Evolutionary conservation across 2,797 vertebrate genomes (phyloP).

Genomic region (Malacoctenus gilli): DNA sequence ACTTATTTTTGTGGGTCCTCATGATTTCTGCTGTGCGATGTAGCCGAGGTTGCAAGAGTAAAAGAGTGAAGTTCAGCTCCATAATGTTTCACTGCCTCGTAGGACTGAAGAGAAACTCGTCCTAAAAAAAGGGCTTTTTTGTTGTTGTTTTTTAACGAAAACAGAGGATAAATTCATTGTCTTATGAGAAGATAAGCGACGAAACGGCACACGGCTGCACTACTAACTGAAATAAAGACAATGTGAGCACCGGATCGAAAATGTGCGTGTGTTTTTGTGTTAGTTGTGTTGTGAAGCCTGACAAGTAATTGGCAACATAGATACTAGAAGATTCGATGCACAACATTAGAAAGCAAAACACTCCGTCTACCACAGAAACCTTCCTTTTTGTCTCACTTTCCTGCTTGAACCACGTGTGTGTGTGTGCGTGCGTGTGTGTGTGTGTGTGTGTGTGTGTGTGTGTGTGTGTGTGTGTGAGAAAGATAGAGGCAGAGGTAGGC

Average conservation of each 20-base stretch:
- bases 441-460: not conserved
- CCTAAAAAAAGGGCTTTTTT: conserved; percentile 45
- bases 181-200: conserved; percentile 47
- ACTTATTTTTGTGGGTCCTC: conserved; percentile 59
- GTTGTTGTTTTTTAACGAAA: conserved; percentile 50
- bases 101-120: conserved; percentile 58
- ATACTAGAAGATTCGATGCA: too few relatives aligned
- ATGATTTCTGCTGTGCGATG: conserved; percentile 63
- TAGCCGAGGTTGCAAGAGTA: conserved; percentile 57
- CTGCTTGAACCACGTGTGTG: too few relatives aligned
- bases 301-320: too few relatives aligned
- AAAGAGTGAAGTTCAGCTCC: conserved; percentile 48
- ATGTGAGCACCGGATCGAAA: conserved; percentile 61
- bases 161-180: conserved; percentile 54
- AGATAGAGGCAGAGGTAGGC: conserved; percentile 27
- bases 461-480: not conserved
- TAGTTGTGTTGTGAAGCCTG: conserved; percentile 18
- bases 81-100: conserved; percentile 67
- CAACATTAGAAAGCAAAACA: too few relatives aligned
- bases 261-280: conserved; percentile 45
- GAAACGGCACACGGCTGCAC: conserved; percentile 64
- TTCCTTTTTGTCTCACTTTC: too few relatives aligned
- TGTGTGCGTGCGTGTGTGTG: conserved; percentile 2
- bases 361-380: too few relatives aligned
- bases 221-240: conserved; percentile 75